Conservation (phyloP, 2,113 vertebrate species). For the Amblyornis subalaris region DNA sequence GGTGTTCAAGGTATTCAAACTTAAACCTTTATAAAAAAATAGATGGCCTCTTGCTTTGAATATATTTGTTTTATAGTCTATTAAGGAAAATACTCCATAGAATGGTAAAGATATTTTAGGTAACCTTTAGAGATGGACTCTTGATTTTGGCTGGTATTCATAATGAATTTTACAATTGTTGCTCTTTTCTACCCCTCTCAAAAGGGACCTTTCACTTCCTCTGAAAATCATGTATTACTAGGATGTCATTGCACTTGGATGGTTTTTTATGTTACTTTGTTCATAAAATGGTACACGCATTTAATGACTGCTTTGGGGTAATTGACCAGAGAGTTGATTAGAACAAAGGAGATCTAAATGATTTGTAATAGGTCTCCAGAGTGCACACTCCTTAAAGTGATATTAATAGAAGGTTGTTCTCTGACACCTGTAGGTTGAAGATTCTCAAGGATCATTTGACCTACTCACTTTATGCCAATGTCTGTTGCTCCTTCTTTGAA, state of each 20-base stretch:
- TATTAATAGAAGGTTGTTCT: not conserved
- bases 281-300: not conserved
- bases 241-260: not conserved
- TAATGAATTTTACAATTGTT: not conserved
- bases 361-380: not conserved
- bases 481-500: conserved; percentile 90
- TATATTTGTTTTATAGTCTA: not conserved
- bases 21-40: not conserved
- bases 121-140: not conserved
- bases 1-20: not conserved
- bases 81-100: not conserved
- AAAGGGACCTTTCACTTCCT: not conserved
- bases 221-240: not conserved
- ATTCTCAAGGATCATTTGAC: conserved; percentile 88
- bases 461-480: conserved; percentile 83
- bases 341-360: not conserved
- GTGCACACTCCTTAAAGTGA: not conserved
- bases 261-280: not conserved
- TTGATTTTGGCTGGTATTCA: not conserved
- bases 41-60: not conserved
- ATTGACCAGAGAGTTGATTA: not conserved
- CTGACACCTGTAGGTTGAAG: conserved; percentile 69
- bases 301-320: not conserved
- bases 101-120: not conserved
- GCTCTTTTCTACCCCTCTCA: not conserved